Percentiles rank a stretch among this genome's conserved stretches.
phyloP scores from a whole-genome alignment of 2,113 vertebrate species.

The Heterotis niloticus region DNA sequence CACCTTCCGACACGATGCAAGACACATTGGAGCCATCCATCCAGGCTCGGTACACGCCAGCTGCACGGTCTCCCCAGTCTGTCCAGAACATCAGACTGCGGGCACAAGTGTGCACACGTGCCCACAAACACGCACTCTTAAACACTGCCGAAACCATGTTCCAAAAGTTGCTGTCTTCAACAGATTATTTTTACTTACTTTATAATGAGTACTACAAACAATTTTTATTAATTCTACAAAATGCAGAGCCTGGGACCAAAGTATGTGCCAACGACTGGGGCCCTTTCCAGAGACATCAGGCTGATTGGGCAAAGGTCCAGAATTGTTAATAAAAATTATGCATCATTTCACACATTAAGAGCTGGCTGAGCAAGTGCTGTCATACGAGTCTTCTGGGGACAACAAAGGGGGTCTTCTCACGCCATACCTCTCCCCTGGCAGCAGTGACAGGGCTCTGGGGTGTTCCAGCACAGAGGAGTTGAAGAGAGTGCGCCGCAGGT shows the following conservation, averaged over 20 bases:
- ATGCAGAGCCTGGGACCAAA: too few relatives aligned
- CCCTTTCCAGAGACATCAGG: too few relatives aligned
- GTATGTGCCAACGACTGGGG: too few relatives aligned
- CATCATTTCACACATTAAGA: too few relatives aligned
- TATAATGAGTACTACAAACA: too few relatives aligned
- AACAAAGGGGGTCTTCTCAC: not conserved
- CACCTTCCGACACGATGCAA: slow-evolving; percentile 78
- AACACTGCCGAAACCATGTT: too few relatives aligned
- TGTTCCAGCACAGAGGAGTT: slow-evolving; percentile 87
- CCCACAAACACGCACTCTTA: not conserved
- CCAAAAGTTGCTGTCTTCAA: not conserved
- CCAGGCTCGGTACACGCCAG: slow-evolving; percentile 82
- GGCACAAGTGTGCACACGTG: not conserved
- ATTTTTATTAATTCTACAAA: too few relatives aligned
- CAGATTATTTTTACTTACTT: not conserved
- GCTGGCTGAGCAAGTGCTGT: too few relatives aligned
- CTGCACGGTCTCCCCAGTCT: slow-evolving; percentile 87
- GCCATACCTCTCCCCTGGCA: slow-evolving; percentile 81
- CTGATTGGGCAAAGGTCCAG: too few relatives aligned
- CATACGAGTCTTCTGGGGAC: too few relatives aligned
- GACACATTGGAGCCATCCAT: slow-evolving; percentile 83
- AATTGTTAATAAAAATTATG: too few relatives aligned
- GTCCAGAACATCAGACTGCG: slow-evolving; percentile 97
- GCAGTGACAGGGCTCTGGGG: slow-evolving; percentile 81
- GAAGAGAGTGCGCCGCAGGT: slow-evolving; percentile 80